Evolutionary conservation across 2,113 vertebrate genomes (phyloP), one percentile per base, ranked within the genome.

Genomic region (Dryoscopus gambensis): DNA sequence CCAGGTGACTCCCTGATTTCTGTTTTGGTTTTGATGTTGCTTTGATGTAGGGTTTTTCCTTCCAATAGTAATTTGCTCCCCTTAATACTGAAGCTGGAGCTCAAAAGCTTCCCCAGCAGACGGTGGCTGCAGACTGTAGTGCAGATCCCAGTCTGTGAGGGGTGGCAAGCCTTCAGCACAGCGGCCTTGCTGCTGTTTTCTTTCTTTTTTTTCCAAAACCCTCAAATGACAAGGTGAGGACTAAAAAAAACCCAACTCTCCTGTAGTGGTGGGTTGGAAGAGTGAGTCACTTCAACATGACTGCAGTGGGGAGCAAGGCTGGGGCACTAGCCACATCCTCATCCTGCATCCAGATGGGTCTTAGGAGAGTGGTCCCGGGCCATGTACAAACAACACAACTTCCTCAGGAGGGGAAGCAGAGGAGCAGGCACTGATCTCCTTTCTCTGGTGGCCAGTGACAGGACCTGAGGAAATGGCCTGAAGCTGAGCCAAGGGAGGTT

Each of bases 381-480:
- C 62, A 31, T 0, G 5, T 22, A 17, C 37, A 49, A 46, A 24
- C 4, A 6, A 20, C 73, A 35, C 19, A 47, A 12, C 20, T 53
- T 47, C 39, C n/a, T 53, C 19, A 7, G 25, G n/a, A 47, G 30
- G n/a, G 24, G 9, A n/a, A 74, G 40, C 5, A 11, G 39, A 35
- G 40, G 20, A 14, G 39, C 62, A 83, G 35, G 13, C 24, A 35
- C 39, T 35, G 39, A 53, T 30, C n/a, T 65, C 35, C 57, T 15
- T 13, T 52, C 28, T n/a, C 5, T 76, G 40, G 39, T 89, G 39
- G 27, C 11, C 60, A 40, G 28, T 1, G 30, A 21, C n/a, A 63
- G 24, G 13, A 64, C 18, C 9, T 0, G 0, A 57, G 35, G 17
- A 3, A 68, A 47, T 35, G 24, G n/a, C 9, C 12, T 68, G n/a